phyloP scores from a whole-genome alignment of 2,888 invertebrate species.

The Synanthedon tipuliformis region DNA sequence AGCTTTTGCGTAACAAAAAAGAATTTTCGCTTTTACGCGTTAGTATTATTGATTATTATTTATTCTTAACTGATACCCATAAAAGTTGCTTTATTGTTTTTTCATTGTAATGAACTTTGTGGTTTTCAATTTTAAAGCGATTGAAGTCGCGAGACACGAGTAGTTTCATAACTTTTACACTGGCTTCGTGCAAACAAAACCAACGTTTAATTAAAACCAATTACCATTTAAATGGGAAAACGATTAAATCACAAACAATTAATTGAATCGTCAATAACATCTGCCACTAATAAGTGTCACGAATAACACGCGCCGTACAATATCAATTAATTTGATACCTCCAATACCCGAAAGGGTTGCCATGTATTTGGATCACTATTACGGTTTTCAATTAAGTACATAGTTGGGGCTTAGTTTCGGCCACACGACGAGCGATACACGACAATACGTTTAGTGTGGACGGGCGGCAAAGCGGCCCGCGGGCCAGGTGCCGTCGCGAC shows the following conservation, averaged over 20 bases:
- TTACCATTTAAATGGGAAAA: no score
- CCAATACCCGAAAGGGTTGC: conserved; percentile 56
- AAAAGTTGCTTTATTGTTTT: no score
- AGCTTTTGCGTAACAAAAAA: no score
- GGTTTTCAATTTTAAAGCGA: no score
- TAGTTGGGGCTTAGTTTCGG: conserved; percentile 56
- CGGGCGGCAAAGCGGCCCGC: conserved; percentile 9
- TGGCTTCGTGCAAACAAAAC: no score
- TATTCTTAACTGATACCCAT: no score
- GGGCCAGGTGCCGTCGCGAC: conserved; percentile 19
- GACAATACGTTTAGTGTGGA: conserved; percentile 58
- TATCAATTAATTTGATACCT: conserved; percentile 42
- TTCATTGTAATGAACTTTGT: no score
- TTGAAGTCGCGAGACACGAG: no score
- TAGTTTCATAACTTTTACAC: no score
- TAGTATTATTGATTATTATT: no score
- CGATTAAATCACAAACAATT: neutral
- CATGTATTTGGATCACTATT: conserved; percentile 56
- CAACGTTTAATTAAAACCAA: no score
- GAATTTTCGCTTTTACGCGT: no score
- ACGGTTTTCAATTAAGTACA: conserved; percentile 61
- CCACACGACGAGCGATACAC: conserved; percentile 53
- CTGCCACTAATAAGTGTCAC: neutral
- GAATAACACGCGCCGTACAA: conserved; percentile 21
- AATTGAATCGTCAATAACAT: neutral